Evolutionary conservation across 2,888 invertebrate genomes (phyloP).

Genomic region (Hermaeophaga mercurialis): DNA sequence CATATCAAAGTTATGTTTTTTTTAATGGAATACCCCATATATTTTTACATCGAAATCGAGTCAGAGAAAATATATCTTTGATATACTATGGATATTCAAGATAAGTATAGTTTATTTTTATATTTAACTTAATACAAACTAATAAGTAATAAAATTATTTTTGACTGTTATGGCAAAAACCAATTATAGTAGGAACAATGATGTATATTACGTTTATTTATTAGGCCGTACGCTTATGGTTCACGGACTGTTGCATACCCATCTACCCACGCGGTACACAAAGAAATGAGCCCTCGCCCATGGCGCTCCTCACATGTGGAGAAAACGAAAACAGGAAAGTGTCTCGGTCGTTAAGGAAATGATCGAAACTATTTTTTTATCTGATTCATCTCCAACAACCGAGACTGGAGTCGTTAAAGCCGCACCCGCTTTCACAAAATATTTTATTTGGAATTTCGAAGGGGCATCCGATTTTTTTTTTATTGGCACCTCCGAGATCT

Average conservation of each 20-base stretch:
- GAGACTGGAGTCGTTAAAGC: slow-evolving; percentile 14
- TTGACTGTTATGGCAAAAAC: too few species aligned
- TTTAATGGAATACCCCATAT: too few species aligned
- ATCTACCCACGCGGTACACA: slow-evolving; percentile 10
- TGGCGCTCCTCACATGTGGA: slow-evolving; percentile 1
- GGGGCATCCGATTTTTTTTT: slow-evolving; percentile 2
- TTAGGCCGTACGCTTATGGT: slow-evolving; percentile 2
- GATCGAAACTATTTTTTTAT: slow-evolving; percentile 30
- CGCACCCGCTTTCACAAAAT: slow-evolving; percentile 17
- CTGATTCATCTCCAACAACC: slow-evolving; percentile 25
- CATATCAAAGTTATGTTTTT: too few species aligned
- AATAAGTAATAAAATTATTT: too few species aligned
- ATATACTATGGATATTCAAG: too few species aligned
- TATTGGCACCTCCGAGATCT: slow-evolving; percentile 8
- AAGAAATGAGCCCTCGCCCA: slow-evolving; percentile 6
- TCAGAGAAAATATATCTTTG: too few species aligned
- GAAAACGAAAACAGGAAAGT: slow-evolving; percentile 28
- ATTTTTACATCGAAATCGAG: too few species aligned
- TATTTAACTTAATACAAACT: too few species aligned
- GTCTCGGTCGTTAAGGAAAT: slow-evolving; percentile 33
- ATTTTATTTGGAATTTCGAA: slow-evolving; percentile 13
- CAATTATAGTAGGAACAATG: too few species aligned
- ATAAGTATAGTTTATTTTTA: too few species aligned
- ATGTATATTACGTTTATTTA: too few species aligned
- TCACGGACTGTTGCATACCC: slow-evolving; percentile 16